Evolutionary conservation across 2,797 vertebrate species (phyloP), one percentile per base, ranked within the genome.

Genomic region (Mareca strepera): DNA sequence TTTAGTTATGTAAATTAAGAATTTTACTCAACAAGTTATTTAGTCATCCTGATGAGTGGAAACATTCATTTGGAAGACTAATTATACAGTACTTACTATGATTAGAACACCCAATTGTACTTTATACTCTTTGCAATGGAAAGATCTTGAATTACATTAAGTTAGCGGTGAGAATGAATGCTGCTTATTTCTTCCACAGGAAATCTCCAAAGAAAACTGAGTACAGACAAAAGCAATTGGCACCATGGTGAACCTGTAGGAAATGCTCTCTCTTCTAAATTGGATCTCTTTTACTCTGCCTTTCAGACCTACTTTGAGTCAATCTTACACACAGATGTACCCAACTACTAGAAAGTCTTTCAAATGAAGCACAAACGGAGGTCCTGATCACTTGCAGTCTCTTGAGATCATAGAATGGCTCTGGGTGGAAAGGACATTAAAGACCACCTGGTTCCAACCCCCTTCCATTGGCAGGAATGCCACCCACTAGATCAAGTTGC

Each of bases 51-150:
- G 78, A 91, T 94, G 94, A 97, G 91, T 95, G 58, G 96, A 97
- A 98, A 97, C 93, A 97, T 94, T 97, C 90, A 97, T 97, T 97
- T 97, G 90, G 85, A 96, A 95, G 92, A 97, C 94, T 97, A 97
- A 97, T 98, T 97, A 96, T 83, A 84, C 79, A 86, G 88, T 74
- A 75, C 62, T 96, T 87, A 85, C 58, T 96, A 92, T 94, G 94
- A 96, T 97, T 96, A 97, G 92, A 94, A 91, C 58, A 94, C 52
- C 67, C 79, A 92, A 82, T 83, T 88, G 56, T 89, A 94, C 55
- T 91, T 82, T 64, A 87, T 39, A 33, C 25, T 77, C 43, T 78
- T 81, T 67, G 83, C 3, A 17, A 78, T 17, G 82, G n/a, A 93
- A 90, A 64, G 17, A 70, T 77, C 74, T 91, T 90, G 62, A 87